A percentile compares a stretch with the other conserved stretches of the same genome.
These are phyloP conservation scores for Drosophila pachea DNA, from an alignment of 1,140 invertebrate genomes.

Conservation along the genomic window DNA sequence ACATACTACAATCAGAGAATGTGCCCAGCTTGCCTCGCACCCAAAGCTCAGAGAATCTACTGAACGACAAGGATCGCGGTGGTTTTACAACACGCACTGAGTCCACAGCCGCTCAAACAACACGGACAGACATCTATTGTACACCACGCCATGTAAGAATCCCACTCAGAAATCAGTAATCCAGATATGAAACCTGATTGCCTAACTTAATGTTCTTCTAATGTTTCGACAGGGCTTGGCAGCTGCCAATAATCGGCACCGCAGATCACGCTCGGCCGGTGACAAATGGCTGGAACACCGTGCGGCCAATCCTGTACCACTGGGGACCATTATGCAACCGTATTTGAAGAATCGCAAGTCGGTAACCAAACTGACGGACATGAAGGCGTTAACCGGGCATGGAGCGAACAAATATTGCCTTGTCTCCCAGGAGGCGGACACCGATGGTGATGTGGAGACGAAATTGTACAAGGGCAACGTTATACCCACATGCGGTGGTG, in stretches of 20 bases:
- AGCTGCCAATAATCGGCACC: constrained; percentile 86
- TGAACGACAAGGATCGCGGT: constrained; percentile 56
- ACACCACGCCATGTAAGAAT: constrained; percentile 64
- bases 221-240: constrained; percentile 80
- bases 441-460: constrained; percentile 94
- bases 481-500: constrained; percentile 93
- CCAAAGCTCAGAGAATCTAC: constrained; percentile 67
- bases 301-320: constrained; percentile 84
- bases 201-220: background rate
- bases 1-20: constrained; percentile 78
- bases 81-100: constrained; percentile 53
- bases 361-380: constrained; percentile 86
- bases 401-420: constrained; percentile 94
- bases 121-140: constrained; percentile 61
- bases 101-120: constrained; percentile 51
- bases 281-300: constrained; percentile 95
- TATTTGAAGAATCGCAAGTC: constrained; percentile 90
- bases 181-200: background rate
- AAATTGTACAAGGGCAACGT: constrained; percentile 96
- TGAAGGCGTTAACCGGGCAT: constrained; percentile 85
- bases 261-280: constrained; percentile 88
- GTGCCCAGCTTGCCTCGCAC: constrained; percentile 64
- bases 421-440: constrained; percentile 93
- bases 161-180: background rate
- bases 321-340: constrained; percentile 94